phyloP scores from a whole-genome alignment of 1,140 invertebrate species.

The Cydia strobilella region DNA sequence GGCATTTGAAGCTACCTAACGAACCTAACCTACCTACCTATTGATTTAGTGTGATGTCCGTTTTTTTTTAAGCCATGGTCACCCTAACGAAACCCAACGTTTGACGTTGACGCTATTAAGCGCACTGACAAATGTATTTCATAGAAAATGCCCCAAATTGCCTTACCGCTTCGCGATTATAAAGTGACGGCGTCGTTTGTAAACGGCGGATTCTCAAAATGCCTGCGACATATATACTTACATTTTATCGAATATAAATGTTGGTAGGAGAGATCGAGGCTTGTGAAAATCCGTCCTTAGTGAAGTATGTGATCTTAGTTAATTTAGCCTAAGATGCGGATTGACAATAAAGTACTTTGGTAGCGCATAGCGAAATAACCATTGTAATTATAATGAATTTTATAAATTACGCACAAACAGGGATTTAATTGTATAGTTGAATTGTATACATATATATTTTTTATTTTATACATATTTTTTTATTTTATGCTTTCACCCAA shows the following conservation, averaged over 20 bases:
- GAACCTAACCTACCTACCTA: no score
- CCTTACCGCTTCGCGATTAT: no score
- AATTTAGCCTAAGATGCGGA: constrained; percentile 31
- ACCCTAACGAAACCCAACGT: no score
- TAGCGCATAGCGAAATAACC: constrained; percentile 11
- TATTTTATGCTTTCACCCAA: constrained; percentile 35
- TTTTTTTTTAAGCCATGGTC: no score
- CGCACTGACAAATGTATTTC: no score
- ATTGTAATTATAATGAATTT: constrained; percentile 30
- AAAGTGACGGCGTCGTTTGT: no score
- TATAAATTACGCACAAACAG: constrained; percentile 59
- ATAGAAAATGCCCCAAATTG: no score
- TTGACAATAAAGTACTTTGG: constrained; percentile 33
- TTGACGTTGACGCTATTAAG: no score
- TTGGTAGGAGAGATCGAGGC: constrained; percentile 23
- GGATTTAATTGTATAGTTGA: constrained; percentile 57
- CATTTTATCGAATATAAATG: not conserved
- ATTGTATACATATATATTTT: constrained; percentile 49
- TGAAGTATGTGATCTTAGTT: constrained; percentile 10
- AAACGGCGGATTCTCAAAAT: no score
- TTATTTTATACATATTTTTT: constrained; percentile 44
- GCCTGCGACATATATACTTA: no score
- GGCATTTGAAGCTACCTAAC: no score
- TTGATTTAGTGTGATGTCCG: no score
- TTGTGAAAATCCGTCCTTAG: constrained; percentile 24